These are phyloP conservation scores for Girardinus metallicus DNA, from an alignment of 2,797 vertebrate genomes.

Conservation along the genomic window DNA sequence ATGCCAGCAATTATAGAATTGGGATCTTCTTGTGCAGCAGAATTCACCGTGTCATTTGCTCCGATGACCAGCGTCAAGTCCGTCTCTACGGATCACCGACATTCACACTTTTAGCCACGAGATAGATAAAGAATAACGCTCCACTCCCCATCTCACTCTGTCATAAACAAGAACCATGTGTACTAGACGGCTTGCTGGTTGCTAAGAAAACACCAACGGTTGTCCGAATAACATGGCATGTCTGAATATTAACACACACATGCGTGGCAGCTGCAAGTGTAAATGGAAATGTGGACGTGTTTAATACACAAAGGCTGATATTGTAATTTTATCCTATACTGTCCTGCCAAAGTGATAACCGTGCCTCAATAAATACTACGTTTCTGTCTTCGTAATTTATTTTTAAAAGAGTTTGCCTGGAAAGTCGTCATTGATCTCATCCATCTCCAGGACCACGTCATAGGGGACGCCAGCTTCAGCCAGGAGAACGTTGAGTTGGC, in stretches of 20 bases:
- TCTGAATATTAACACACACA: constrained; percentile 60
- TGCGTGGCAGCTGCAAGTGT: constrained; percentile 36
- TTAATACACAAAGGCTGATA: constrained; percentile 38
- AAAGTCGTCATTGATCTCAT: constrained; percentile 88
- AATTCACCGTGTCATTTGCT: constrained; percentile 84
- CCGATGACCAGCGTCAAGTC: constrained; percentile 81
- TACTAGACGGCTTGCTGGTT: constrained; percentile 54
- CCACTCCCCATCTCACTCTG: constrained; percentile 46
- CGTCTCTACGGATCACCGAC: constrained; percentile 71
- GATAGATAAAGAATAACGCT: constrained; percentile 18
- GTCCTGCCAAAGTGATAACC: constrained; percentile 27
- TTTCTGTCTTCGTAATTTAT: constrained; percentile 1
- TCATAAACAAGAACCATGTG: constrained; percentile 76
- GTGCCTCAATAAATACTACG: constrained; percentile 1
- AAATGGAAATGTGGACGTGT: constrained; percentile 40
- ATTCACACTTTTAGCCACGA: constrained; percentile 25
- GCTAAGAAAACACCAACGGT: constrained; percentile 66
- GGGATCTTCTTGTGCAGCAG: constrained; percentile 83
- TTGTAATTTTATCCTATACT: constrained; percentile 12
- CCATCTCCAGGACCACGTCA: constrained; percentile 86
- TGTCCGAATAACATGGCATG: constrained; percentile 63
- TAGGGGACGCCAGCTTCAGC: constrained; percentile 86
- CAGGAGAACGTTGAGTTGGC: constrained; percentile 85
- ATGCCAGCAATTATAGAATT: constrained; percentile 80
- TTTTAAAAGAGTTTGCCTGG: constrained; percentile 68